Base-by-base conservation (phyloP, 2,888 invertebrate species). In the Subacronicta megacephala region DNA sequence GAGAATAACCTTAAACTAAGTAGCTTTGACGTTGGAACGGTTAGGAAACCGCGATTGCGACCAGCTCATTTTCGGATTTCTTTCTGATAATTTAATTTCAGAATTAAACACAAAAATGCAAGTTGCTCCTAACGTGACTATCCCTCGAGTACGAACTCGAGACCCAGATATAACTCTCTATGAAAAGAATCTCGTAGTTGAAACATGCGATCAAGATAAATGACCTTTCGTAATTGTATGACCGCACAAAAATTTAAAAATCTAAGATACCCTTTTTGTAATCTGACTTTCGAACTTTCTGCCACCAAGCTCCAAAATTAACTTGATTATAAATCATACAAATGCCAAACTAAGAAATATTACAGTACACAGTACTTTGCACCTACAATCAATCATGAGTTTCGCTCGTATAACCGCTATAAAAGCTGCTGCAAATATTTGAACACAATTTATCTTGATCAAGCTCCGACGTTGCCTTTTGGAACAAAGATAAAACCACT, bases 361-460 rank as follows among this genome's bases (percentile, higher is more conserved):
- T 60, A 53, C 70, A 70, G 43, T 51, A 50, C 44, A 44, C 52
- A 51, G 49, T 56, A 52, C 44, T 54, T 50, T 57, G 20, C 55
- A 58, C 50, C 50, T 45, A 59, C 60, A 72, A 73, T 72, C 65
- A 65, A 75, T 75, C 76, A 73, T 53, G 23, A 59, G 67, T 26
- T 68, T 75, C 42, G 47, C 47, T 55, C 54, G 55, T 44, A 50
- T 55, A 52, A 40, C 45, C 41, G n/a, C 31, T 31, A 52, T 53
- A 53, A 62, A 67, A 61, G 57, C 56, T 54, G 29, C 41, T 53
- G 54, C 46, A 56, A 61, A 59, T 61, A 64, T 72, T 68, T 64
- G 45, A 62, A 57, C 43, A 67, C 58, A 58, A 72, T 73, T 67
- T 67, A 55, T 73, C 60, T 59, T 75, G 63, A 72, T 72, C 63